Evolutionary conservation across 2,888 invertebrate species (phyloP).

Genomic region (Lithophane ornitopus): DNA sequence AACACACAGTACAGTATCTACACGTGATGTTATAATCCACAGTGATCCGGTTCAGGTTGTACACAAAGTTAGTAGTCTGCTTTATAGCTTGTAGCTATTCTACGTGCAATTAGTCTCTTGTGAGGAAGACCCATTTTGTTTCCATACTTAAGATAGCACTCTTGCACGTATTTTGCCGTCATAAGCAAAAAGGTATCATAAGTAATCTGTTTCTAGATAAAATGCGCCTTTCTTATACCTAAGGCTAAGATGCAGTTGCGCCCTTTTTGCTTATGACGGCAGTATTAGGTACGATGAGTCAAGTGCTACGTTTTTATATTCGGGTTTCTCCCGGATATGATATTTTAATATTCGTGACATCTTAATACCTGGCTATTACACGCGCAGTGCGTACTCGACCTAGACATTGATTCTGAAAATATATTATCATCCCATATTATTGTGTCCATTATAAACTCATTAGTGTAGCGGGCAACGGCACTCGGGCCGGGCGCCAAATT

Average conservation of each 20-base stretch:
- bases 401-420: constrained; percentile 89
- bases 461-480: constrained; percentile 90
- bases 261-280: constrained; percentile 10
- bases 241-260: constrained; percentile 7
- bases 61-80: background rate
- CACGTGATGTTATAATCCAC: background rate
- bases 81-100: background rate
- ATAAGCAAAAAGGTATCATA: constrained; percentile 14
- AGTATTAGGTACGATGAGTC: constrained; percentile 33
- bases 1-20: background rate
- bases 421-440: constrained; percentile 88
- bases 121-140: background rate
- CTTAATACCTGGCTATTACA: constrained; percentile 63
- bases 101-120: background rate
- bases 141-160: background rate
- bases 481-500: constrained; percentile 88
- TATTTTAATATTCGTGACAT: constrained; percentile 55
- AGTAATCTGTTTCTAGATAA: constrained; percentile 21
- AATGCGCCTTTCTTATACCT: constrained; percentile 6
- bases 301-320: constrained; percentile 35
- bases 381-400: constrained; percentile 77
- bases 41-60: background rate
- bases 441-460: constrained; percentile 90
- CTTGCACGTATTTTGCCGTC: constrained; percentile 16
- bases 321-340: constrained; percentile 55